These are phyloP conservation scores for Atherinomorus stipes DNA, from an alignment of 2,113 vertebrate species.

Conservation along the genomic window DNA sequence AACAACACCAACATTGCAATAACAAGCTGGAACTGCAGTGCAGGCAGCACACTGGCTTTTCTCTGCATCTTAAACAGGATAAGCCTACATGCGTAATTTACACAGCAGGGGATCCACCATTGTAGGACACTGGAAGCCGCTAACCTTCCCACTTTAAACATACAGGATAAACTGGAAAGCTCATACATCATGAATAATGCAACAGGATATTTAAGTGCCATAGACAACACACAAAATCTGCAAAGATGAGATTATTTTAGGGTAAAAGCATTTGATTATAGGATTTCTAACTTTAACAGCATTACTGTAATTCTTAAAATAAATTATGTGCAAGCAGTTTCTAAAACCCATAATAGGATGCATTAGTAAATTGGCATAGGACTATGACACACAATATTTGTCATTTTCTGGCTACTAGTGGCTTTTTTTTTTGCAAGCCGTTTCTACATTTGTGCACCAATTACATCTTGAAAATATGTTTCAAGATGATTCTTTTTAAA, in stretches of 20 bases:
- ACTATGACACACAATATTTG: neutral
- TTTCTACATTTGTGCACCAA: neutral
- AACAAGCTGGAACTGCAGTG: neutral
- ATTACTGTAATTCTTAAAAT: neutral
- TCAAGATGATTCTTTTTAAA: too few species aligned
- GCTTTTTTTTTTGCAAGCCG: neutral
- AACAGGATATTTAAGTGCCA: neutral
- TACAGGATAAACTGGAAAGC: neutral
- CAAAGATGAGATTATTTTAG: too few species aligned
- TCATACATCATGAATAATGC: neutral
- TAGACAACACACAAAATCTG: neutral
- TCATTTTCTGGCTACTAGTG: neutral
- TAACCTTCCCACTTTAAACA: neutral
- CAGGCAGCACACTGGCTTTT: neutral
- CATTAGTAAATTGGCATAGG: neutral
- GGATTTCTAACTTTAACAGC: too few species aligned
- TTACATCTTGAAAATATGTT: neutral
- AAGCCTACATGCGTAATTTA: constrained; percentile 14
- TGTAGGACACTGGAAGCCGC: constrained; percentile 10
- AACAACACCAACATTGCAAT: constrained; percentile 8
- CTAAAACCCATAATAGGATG: neutral
- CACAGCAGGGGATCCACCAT: constrained; percentile 38
- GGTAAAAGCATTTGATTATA: too few species aligned
- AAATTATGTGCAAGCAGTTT: neutral
- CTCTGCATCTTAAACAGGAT: constrained; percentile 44